Conservation (phyloP, 1,140 invertebrate species). For the Sminthurides bifidus region DNA sequence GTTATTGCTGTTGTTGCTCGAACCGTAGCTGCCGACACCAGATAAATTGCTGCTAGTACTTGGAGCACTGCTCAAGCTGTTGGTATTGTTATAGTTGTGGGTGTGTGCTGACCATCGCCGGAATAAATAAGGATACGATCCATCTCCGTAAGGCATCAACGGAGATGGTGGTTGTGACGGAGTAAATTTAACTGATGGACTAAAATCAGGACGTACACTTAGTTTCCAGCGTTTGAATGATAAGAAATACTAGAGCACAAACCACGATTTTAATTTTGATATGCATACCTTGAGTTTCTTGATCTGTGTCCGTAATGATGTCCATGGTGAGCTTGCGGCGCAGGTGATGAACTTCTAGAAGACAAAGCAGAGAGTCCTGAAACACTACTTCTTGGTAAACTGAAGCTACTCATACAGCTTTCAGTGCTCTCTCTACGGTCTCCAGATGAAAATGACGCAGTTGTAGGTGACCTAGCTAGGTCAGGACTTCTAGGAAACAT, state of each 20-base stretch:
- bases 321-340: conserved; percentile 18
- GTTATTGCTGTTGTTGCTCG: conserved; percentile 2
- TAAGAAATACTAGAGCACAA: not conserved
- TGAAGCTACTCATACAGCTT: conserved; percentile 29
- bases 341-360: conserved; percentile 28
- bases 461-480: conserved; percentile 24
- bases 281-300: conserved; percentile 25
- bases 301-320: conserved; percentile 27
- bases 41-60: conserved; percentile 3
- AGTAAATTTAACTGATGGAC: conserved; percentile 30
- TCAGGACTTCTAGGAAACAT: conserved; percentile 19
- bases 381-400: conserved; percentile 25
- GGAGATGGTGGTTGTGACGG: conserved; percentile 31
- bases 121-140: conserved; percentile 24
- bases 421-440: conserved; percentile 30
- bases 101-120: conserved; percentile 31
- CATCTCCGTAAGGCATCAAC: conserved; percentile 22
- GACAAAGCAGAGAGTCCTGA: conserved; percentile 28
- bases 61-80: conserved; percentile 13
- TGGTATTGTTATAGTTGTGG: conserved; percentile 19
- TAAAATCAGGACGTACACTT: not conserved
- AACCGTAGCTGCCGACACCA: not conserved
- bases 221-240: not conserved
- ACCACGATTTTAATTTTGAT: not conserved
- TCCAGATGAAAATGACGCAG: conserved; percentile 22